A percentile compares a stretch with the other conserved stretches of the same genome.
Evolutionary conservation across 1,140 invertebrate species (phyloP).

Genomic region (Radopholus similis): DNA sequence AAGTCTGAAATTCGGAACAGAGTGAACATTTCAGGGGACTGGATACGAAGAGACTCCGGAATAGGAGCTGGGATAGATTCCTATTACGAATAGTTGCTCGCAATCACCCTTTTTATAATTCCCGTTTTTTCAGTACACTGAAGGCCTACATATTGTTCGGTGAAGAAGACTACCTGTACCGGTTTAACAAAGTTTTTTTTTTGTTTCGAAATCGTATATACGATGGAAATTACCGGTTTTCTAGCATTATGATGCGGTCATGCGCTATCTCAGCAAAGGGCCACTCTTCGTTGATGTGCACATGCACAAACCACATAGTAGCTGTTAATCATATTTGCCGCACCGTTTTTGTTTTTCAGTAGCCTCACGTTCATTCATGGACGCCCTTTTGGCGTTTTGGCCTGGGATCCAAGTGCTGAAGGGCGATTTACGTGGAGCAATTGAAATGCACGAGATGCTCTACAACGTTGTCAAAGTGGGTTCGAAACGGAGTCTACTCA

Average conservation of each 20-base stretch:
- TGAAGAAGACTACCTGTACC: slow-evolving; percentile 80
- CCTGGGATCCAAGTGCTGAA: slow-evolving; percentile 82
- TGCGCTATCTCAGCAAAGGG: slow-evolving; percentile 90
- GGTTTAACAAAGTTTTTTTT: slow-evolving; percentile 83
- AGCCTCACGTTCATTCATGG: slow-evolving; percentile 95
- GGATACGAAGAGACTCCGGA: slow-evolving; percentile 72
- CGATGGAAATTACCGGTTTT: slow-evolving; percentile 19
- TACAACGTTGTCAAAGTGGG: slow-evolving; percentile 55
- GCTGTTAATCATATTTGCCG: too few relatives aligned
- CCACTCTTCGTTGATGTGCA: slow-evolving; percentile 94
- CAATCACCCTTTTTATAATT: slow-evolving; percentile 61
- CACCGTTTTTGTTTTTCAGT: too few relatives aligned
- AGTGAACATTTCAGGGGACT: slow-evolving; percentile 11
- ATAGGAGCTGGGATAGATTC: slow-evolving; percentile 98
- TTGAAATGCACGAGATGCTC: slow-evolving; percentile 78
- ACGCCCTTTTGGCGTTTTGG: slow-evolving; percentile 93
- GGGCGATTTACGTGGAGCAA: slow-evolving; percentile 89
- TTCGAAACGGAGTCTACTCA: neutral
- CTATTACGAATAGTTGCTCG: slow-evolving; percentile 96
- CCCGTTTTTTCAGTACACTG: slow-evolving; percentile 14
- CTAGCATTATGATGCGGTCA: slow-evolving; percentile 89
- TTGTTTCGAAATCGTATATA: neutral
- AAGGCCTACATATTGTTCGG: slow-evolving; percentile 71
- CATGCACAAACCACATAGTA: slow-evolving; percentile 86
- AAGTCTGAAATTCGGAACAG: slow-evolving; percentile 66